A percentile compares a stretch with the other conserved stretches of the same genome.
phyloP scores from a whole-genome alignment of 2,113 vertebrate genomes.

The Cyphomyrus plagiostoma region DNA sequence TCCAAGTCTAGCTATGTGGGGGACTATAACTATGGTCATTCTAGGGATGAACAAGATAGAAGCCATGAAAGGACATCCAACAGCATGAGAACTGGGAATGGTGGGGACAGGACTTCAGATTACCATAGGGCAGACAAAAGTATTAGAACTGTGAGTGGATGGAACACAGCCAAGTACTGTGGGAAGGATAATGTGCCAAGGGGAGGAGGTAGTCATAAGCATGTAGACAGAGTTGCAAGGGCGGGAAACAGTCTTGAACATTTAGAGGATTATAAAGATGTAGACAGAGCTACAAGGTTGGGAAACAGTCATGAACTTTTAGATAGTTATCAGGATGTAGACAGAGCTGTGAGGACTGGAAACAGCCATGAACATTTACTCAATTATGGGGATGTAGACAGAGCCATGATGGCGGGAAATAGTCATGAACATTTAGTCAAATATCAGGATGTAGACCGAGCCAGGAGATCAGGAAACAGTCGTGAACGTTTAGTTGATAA shows the following conservation, averaged over 20 bases:
- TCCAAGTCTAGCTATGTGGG: background rate
- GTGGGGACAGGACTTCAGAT: background rate
- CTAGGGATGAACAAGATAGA: background rate
- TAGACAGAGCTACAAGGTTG: background rate
- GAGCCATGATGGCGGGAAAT: background rate
- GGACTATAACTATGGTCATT: constrained; percentile 20
- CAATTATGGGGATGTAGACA: background rate
- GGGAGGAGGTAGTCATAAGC: background rate
- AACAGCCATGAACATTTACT: background rate
- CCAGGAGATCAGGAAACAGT: background rate
- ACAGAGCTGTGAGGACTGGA: background rate
- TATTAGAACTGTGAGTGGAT: background rate
- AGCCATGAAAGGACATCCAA: background rate
- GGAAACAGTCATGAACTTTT: background rate
- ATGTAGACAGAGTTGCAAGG: background rate
- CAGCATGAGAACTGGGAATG: background rate
- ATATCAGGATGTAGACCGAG: background rate
- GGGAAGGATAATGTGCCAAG: background rate
- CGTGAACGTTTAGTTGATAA: background rate
- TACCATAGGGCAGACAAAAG: background rate
- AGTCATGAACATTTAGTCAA: background rate
- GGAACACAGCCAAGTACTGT: background rate
- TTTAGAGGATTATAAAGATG: background rate
- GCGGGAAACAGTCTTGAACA: background rate
- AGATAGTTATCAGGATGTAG: background rate